Base-by-base conservation (phyloP, 2,113 vertebrate genomes). In the Phaethornis superciliosus region DNA sequence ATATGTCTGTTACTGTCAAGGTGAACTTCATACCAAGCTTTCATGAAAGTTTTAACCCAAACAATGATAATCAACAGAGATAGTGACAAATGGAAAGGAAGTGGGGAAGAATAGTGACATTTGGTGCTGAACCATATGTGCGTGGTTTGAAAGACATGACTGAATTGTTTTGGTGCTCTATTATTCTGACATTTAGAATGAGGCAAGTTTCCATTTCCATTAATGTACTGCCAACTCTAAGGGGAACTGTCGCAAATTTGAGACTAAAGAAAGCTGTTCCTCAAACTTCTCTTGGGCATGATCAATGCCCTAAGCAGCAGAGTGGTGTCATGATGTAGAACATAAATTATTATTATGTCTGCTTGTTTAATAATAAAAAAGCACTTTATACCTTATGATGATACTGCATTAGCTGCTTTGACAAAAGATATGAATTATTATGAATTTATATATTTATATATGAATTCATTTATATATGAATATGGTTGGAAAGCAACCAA, bases 141-240 rank as follows among this genome's bases (percentile, higher is more conserved):
- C 98, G 98, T 98, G 98, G 98, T 98, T 98, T 98, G 98, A 98
- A 98, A 98, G 98, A 98, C 98, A 98, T 98, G 97, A 98, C 98
- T 98, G 98, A 98, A 98, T 98, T 98, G 98, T 98, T 98, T 98
- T 97, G 98, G 98, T 98, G 97, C 97, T 96, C 97, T 98, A 98
- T 98, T 98, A 98, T 98, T 98, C 98, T 98, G 98, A 98, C 98
- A 98, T 98, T 98, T 98, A 98, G 97, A 98, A 98, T 96, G 97
- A 98, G 98, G 98, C 98, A 98, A 97, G 98, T 98, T 98, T 98
- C 98, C 98, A 98, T 98, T 98, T 98, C 97, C 98, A 98, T 98
- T 98, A 98, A 98, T 98, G 98, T 98, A 97, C 98, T 98, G 98
- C 98, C 98, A 98, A 98, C 97, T 98, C 97, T 94, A 98, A 98